Evolutionary conservation across 2,797 vertebrate species (phyloP), one percentile per base, ranked within the genome.

Genomic region (Odontamblyopus lacepedii): DNA sequence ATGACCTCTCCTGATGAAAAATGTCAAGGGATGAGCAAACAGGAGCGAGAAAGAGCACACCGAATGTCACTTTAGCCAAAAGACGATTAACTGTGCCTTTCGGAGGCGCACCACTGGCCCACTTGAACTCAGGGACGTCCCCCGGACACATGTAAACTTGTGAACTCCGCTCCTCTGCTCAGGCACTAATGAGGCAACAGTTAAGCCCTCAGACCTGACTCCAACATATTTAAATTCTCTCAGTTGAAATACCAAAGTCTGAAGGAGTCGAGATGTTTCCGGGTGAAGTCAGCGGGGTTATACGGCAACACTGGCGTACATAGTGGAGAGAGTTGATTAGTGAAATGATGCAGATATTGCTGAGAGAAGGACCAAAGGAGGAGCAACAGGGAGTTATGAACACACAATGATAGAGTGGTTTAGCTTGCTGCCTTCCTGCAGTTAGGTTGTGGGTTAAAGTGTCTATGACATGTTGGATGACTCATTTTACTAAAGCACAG

Each of bases 1-100:
- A 89, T 92, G 90, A 90, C 92, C 90, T 88, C 83, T 63, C 80
- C 80, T 91, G 88, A 92, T 91, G 83, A 88, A 85, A 76, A 76
- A 87, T 57, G 88, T 91, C 86, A 86, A 71, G 59, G 77, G 26
- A 56, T 23, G 75, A 78, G 77, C 78, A 80, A 69, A 85, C 74
- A 81, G 48, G 74, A 78, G 19, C 60, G 70, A 79, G 84, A 91
- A 78, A 78, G 75, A 77, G 67, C 75, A 62, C 8, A 77, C 85
- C 1, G 84, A 88, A 87, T 89, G 85, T 84, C 81, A 86, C 75
- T 89, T 83, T 69, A 76, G 77, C 61, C 71, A 80, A 60, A 76
- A 85, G 83, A 82, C 32, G 12, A 77, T 32, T 63, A 63, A 63
- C 68, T 16, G 73, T 55, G 68, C 12, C 68, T 82, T 35, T 87